Percentiles rank a stretch among this genome's conserved stretches.
phyloP scores from a whole-genome alignment of 2,113 vertebrate genomes.

The Nothobranchius furzeri region DNA sequence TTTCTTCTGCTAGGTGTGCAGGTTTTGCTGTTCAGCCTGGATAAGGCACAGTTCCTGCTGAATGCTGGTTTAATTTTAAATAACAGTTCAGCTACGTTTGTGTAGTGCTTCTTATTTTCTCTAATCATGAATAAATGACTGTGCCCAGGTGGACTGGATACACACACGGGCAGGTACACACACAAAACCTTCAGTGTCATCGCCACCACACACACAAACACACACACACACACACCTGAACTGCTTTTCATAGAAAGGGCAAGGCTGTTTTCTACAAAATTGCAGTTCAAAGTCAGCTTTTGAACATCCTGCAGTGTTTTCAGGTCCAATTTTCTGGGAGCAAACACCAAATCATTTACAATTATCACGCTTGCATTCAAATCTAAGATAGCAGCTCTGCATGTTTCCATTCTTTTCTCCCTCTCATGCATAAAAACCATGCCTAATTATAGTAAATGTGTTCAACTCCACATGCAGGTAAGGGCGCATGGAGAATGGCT shows the following conservation, averaged over 20 bases:
- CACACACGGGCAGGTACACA: no score
- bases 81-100: not conserved
- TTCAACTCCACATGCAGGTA: no score
- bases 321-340: not conserved
- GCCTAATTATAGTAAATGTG: not conserved
- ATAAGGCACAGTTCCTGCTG: not conserved
- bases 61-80: not conserved
- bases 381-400: not conserved
- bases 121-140: not conserved
- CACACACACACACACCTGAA: not conserved
- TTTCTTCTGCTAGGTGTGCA: not conserved
- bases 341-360: no score
- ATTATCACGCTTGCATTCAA: accelerated
- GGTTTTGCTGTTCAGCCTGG: no score
- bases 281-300: not conserved
- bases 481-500: not conserved
- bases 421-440: no score
- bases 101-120: not conserved
- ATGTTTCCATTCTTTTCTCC: not conserved
- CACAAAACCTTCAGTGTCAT: no score
- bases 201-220: no score
- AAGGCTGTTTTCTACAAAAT: not conserved
- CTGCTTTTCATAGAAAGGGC: not conserved
- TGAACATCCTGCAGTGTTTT: not conserved
- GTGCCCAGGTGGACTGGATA: not conserved